A percentile compares a stretch with the other conserved stretches of the same genome.
phyloP scores from a whole-genome alignment of 2,888 invertebrate genomes.

The Trichogramma dendrolimi region DNA sequence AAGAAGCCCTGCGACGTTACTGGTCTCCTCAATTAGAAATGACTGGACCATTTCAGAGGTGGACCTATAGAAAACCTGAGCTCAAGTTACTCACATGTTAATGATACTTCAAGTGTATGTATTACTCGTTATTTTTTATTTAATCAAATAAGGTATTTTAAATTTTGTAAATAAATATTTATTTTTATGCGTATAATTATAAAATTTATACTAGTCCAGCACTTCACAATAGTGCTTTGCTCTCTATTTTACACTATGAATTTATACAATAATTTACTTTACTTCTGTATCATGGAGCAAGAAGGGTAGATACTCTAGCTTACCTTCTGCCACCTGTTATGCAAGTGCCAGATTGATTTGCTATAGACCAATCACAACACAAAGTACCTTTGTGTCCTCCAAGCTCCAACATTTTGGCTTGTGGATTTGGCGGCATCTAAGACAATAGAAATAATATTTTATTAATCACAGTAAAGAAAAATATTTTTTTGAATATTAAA shows the following conservation, averaged over 20 bases:
- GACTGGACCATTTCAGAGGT: slow-evolving; percentile 47
- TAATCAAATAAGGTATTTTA: background rate
- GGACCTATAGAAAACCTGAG: slow-evolving; percentile 43
- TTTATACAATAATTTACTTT: slow-evolving; percentile 49
- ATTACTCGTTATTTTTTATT: slow-evolving; percentile 6
- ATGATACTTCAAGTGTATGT: slow-evolving; percentile 23
- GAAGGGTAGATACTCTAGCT: slow-evolving; percentile 58
- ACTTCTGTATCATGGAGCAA: slow-evolving; percentile 53
- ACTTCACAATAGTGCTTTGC: background rate
- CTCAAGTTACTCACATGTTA: slow-evolving; percentile 46
- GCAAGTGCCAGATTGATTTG: slow-evolving; percentile 59
- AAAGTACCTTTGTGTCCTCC: slow-evolving; percentile 57
- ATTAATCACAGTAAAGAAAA: background rate
- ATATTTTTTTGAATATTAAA: background rate
- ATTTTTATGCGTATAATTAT: slow-evolving; percentile 9
- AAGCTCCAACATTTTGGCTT: slow-evolving; percentile 52
- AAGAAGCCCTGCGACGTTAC: slow-evolving; percentile 76
- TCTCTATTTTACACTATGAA: slow-evolving; percentile 37
- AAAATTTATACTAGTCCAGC: slow-evolving; percentile 14
- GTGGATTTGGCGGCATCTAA: slow-evolving; percentile 49
- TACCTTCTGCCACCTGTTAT: slow-evolving; percentile 61
- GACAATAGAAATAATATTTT: slow-evolving; percentile 7
- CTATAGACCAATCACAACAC: slow-evolving; percentile 61
- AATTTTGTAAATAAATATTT: slow-evolving; percentile 18
- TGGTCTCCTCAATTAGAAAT: slow-evolving; percentile 59